Percentiles rank a stretch among this genome's conserved stretches.
phyloP scores from a whole-genome alignment of 2,113 vertebrate genomes.

The Ahaetulla prasina region DNA sequence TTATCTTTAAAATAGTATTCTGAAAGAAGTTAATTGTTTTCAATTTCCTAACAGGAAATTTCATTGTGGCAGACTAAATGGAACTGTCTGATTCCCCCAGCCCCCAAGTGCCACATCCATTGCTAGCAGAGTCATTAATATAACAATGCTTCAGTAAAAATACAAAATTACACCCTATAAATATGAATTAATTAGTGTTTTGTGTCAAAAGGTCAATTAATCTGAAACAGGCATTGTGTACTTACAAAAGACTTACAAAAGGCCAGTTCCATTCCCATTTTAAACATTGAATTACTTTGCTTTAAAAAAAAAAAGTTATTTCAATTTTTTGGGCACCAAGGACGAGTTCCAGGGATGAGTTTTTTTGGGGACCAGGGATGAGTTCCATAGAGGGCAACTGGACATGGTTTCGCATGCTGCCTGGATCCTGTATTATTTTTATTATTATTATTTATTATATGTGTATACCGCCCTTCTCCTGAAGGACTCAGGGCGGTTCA shows the following conservation, averaged over 20 bases:
- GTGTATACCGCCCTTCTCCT: no score
- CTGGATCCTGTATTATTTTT: no score
- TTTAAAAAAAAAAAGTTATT: neutral
- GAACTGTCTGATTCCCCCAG: neutral
- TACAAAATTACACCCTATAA: neutral
- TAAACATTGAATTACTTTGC: neutral
- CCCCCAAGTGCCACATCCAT: neutral
- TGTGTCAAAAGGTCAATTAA: neutral
- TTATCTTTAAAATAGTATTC: neutral
- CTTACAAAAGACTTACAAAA: neutral
- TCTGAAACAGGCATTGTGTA: neutral
- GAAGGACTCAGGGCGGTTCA: no score
- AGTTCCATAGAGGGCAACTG: no score
- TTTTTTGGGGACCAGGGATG: neutral
- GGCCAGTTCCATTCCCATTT: neutral
- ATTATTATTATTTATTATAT: no score
- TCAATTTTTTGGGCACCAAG: neutral
- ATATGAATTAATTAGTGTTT: neutral
- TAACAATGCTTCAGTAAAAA: neutral
- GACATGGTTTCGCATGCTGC: neutral
- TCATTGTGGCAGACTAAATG: neutral
- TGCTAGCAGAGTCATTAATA: neutral
- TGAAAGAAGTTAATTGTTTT: neutral
- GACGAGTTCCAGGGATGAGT: no score
- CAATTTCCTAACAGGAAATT: neutral